A percentile compares a stretch with the other conserved stretches of the same genome.
Conservation (phyloP, 2,888 invertebrate genomes). For the Oscheius sp. region DNA sequence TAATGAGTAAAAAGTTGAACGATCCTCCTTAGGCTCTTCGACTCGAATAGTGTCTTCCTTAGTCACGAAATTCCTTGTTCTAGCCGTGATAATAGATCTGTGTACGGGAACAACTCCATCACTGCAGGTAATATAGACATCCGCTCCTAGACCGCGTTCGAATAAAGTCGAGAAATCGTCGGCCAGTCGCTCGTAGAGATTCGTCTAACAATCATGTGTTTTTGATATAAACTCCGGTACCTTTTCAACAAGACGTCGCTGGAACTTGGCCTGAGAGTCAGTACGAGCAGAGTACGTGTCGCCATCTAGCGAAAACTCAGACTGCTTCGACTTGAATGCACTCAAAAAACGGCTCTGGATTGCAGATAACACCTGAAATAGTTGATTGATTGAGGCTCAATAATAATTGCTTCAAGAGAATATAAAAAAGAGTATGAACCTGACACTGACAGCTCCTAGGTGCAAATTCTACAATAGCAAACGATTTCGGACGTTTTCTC, state of each 20-base stretch:
- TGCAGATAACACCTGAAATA: constrained; percentile 34
- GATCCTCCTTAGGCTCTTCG: constrained; percentile 7
- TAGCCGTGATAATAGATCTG: constrained; percentile 8
- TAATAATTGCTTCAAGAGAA: neutral
- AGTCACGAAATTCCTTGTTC: constrained; percentile 18
- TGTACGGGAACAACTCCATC: constrained; percentile 30
- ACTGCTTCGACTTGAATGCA: constrained; percentile 40
- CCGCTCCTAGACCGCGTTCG: neutral
- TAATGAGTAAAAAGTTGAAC: too few relatives aligned
- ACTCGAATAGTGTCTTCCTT: constrained; percentile 18
- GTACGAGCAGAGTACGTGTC: neutral
- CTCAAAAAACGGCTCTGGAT: constrained; percentile 48
- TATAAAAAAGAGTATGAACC: constrained; percentile 18
- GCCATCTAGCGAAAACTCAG: constrained; percentile 10
- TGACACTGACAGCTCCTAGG: constrained; percentile 57
- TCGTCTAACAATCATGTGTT: neutral
- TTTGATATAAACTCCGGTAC: neutral
- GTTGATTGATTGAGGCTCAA: neutral
- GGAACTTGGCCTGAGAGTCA: constrained; percentile 30
- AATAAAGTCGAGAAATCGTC: constrained; percentile 15
- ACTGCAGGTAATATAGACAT: constrained; percentile 22
- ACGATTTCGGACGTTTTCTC: constrained; percentile 51
- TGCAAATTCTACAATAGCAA: constrained; percentile 58
- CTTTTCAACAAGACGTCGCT: constrained; percentile 41
- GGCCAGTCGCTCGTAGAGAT: constrained; percentile 9